A percentile compares a stretch with the other conserved stretches of the same genome.
These are phyloP conservation scores for Meteorus colon DNA, from an alignment of 2,888 invertebrate species.

Conservation along the genomic window DNA sequence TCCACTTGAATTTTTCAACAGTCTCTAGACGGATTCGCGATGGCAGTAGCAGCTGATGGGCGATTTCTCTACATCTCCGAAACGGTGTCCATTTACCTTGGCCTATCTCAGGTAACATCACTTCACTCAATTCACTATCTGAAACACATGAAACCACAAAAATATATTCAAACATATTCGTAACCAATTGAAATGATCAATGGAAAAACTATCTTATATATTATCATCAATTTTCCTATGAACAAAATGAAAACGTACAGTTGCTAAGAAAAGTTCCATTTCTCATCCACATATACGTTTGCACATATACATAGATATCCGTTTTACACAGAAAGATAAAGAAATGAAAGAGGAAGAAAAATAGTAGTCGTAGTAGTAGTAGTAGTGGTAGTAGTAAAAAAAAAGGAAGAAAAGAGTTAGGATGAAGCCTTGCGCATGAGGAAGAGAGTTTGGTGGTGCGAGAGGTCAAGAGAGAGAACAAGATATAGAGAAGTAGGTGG, in stretches of 20 bases:
- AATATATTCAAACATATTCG: neutral
- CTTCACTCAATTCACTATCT: neutral
- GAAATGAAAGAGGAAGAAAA: constrained; percentile 46
- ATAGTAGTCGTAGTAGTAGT: constrained; percentile 36
- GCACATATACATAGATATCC: neutral
- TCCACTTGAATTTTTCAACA: constrained; percentile 74
- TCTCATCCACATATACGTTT: neutral
- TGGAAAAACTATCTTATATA: neutral
- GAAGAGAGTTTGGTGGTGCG: constrained; percentile 43
- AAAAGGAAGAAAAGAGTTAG: constrained; percentile 29
- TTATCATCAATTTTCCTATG: neutral
- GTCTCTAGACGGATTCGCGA: constrained; percentile 98
- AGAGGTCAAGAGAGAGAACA: constrained; percentile 52
- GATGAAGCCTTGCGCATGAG: constrained; percentile 40
- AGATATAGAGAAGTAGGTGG: constrained; percentile 34
- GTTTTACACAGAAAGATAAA: constrained; percentile 46
- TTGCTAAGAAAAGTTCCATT: neutral
- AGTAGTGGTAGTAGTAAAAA: constrained; percentile 28
- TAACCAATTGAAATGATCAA: neutral
- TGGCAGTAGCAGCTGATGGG: constrained; percentile 96
- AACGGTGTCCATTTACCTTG: constrained; percentile 99
- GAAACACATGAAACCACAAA: neutral
- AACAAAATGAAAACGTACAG: neutral
- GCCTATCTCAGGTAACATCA: constrained; percentile 94
- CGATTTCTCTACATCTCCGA: constrained; percentile 99